Conservation (phyloP, 2,797 vertebrate genomes). For the Oceanodroma leucorhoa region DNA sequence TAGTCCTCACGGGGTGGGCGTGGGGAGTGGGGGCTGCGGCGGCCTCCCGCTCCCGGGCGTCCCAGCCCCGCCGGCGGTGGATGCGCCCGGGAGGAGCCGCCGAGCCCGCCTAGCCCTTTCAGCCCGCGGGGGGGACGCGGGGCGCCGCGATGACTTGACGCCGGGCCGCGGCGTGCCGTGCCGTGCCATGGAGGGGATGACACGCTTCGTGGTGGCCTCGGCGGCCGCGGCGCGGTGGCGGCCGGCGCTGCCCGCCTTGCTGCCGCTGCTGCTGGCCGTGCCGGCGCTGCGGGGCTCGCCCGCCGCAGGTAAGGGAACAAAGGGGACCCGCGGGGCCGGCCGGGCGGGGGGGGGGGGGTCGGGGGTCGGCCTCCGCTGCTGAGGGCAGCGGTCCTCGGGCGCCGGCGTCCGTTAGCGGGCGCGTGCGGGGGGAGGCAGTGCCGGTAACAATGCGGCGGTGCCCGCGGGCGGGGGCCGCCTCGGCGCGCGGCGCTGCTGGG, state of each 20-base stretch:
- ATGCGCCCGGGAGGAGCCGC: constrained; percentile 21
- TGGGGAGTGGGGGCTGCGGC: not conserved
- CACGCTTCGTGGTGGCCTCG: constrained; percentile 65
- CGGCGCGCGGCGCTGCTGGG: not conserved
- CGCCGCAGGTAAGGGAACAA: constrained; percentile 40
- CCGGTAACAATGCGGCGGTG: constrained; percentile 6
- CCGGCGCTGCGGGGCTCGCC: constrained; percentile 42
- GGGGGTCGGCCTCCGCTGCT: not conserved
- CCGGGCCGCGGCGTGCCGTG: constrained; percentile 20
- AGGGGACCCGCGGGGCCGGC: not conserved
- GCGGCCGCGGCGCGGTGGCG: constrained; percentile 37
- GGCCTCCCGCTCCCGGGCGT: not conserved
- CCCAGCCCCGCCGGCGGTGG: not conserved
- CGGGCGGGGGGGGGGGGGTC: not conserved
- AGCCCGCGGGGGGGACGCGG: not conserved
- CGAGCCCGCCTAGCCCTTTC: not conserved
- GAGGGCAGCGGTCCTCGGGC: not conserved
- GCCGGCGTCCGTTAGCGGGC: not conserved
- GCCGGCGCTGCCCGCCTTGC: constrained; percentile 54
- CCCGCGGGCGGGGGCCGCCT: not conserved
- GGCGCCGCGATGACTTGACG: constrained; percentile 50
- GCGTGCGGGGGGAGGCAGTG: not conserved
- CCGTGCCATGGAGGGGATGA: constrained; percentile 59
- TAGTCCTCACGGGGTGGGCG: not conserved
- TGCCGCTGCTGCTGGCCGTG: constrained; percentile 58